Evolutionary conservation across 1,140 invertebrate species (phyloP).

Genomic region (Drosophila sp.): DNA sequence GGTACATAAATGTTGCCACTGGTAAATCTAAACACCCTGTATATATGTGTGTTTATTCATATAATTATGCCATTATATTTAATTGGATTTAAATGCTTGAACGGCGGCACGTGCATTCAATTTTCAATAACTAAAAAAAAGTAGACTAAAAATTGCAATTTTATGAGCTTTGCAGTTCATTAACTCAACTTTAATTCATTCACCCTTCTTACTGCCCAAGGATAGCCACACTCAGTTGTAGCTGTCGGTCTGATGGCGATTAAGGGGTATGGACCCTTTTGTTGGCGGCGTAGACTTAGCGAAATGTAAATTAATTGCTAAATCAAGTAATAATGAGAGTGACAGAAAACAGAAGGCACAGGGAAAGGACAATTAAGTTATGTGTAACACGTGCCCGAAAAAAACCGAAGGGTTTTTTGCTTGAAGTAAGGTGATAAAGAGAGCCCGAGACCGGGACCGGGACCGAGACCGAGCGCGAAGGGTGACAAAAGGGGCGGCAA

Average conservation of each 20-base stretch:
- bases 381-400: conserved; percentile 49
- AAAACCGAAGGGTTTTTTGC: not conserved
- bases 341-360: conserved; percentile 20
- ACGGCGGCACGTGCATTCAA: conserved; percentile 39
- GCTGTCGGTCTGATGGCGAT: not conserved
- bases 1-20: too few species aligned
- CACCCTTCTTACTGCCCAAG: not conserved
- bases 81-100: conserved; percentile 65
- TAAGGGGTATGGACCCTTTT: not conserved
- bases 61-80: conserved; percentile 36
- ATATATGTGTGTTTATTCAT: not conserved
- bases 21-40: not conserved
- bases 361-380: conserved; percentile 62
- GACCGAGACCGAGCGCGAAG: not conserved
- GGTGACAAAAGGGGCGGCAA: not conserved
- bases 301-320: conserved; percentile 62
- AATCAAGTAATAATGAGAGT: conserved; percentile 60
- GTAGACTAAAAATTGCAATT: conserved; percentile 47
- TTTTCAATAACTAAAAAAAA: conserved; percentile 13
- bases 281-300: conserved; percentile 13
- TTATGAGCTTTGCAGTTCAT: conserved; percentile 51
- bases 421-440: not conserved
- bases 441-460: too few species aligned
- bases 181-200: conserved; percentile 16
- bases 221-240: not conserved